Evolutionary conservation across 1,140 invertebrate genomes (phyloP).

Genomic region (Panulirus ornatus): DNA sequence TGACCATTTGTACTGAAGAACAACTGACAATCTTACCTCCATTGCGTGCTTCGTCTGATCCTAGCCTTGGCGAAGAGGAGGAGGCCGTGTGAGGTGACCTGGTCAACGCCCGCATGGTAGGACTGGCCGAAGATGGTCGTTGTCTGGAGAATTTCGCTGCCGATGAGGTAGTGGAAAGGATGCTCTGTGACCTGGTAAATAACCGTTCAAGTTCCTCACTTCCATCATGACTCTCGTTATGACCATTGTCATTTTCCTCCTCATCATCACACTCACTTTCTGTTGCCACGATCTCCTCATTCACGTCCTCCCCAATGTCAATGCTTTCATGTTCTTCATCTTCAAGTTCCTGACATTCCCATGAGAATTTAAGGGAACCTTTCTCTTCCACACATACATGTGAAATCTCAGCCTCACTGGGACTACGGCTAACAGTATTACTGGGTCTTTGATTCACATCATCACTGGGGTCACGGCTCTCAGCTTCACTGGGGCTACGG

Average conservation of each 20-base stretch:
- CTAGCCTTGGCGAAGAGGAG: too few species aligned
- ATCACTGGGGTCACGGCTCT: too few species aligned
- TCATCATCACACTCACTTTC: background rate
- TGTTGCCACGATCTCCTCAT: background rate
- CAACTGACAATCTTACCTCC: too few species aligned
- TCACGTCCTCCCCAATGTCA: background rate
- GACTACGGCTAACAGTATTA: too few species aligned
- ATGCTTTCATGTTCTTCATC: background rate
- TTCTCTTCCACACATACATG: background rate
- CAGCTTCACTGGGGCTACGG: too few species aligned
- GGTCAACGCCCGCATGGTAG: background rate
- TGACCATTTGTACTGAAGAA: too few species aligned
- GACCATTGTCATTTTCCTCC: background rate
- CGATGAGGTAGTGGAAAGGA: too few species aligned
- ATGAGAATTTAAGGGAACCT: background rate
- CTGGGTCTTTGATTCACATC: too few species aligned
- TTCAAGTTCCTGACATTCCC: background rate
- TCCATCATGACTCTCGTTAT: background rate
- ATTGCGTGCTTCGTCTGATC: too few species aligned
- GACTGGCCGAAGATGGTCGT: background rate
- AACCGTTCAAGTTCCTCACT: slow-evolving; percentile 19
- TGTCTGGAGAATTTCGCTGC: background rate
- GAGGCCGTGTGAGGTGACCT: background rate
- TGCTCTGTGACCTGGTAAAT: background rate
- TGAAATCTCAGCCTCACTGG: background rate